These are phyloP conservation scores for Elephantulus edwardii DNA, from an alignment of 2,113 vertebrate genomes.

Conservation along the genomic window DNA sequence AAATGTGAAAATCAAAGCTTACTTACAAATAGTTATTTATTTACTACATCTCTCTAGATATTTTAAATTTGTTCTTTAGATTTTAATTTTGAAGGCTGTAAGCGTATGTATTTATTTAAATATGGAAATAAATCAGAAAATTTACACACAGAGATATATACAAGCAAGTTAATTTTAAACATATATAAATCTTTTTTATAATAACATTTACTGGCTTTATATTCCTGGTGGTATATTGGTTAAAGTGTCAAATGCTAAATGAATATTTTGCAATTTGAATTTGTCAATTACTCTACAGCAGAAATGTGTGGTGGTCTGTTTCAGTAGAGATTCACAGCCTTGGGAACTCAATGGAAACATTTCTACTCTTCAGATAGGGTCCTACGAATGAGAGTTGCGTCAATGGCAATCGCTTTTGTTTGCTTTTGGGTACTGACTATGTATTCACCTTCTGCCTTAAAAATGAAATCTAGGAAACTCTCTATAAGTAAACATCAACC, in stretches of 20 bases:
- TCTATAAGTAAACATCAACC: constrained; percentile 49
- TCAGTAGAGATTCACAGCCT: background rate
- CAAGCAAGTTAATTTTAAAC: background rate
- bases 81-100: background rate
- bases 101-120: background rate
- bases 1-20: background rate
- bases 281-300: background rate
- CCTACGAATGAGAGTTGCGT: background rate
- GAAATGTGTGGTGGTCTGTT: background rate
- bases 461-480: constrained; percentile 32
- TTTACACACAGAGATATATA: background rate
- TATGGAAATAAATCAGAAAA: background rate
- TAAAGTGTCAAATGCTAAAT: background rate
- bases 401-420: background rate
- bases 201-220: background rate
- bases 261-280: background rate
- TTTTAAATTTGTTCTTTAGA: background rate
- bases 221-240: background rate
- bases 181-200: background rate
- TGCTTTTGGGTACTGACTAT: background rate
- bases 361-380: background rate
- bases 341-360: background rate
- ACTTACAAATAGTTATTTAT: background rate
- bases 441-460: background rate
- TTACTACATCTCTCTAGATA: background rate